phyloP scores from a whole-genome alignment of 2,113 vertebrate species.

The Hippolais icterina region DNA sequence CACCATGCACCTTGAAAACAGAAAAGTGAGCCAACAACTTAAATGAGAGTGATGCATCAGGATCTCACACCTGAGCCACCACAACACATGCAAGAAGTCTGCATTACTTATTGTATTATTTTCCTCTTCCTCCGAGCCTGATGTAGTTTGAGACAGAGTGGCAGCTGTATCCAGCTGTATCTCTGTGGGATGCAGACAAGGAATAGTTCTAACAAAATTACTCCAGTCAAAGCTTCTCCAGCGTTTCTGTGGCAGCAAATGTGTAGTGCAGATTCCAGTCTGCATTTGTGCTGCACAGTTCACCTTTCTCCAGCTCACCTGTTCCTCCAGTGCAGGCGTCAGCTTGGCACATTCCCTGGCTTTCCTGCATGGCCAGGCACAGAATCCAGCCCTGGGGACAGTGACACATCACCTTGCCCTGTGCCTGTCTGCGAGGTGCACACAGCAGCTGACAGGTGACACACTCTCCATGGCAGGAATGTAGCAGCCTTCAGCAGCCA shows the following conservation, averaged over 20 bases:
- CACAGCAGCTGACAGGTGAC: neutral
- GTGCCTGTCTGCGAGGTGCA: neutral
- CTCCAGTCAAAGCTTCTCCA: neutral
- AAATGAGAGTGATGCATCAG: neutral
- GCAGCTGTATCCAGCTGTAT: neutral
- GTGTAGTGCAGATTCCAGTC: neutral
- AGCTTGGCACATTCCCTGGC: neutral
- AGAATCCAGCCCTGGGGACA: neutral
- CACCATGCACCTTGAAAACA: neutral
- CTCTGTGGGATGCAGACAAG: neutral
- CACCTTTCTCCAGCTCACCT: neutral
- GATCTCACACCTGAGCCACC: neutral
- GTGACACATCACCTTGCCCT: rapidly evolving
- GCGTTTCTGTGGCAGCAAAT: neutral
- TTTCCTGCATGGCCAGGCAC: neutral
- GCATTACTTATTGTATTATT: neutral
- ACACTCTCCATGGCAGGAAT: rapidly evolving
- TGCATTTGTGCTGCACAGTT: neutral
- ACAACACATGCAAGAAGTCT: rapidly evolving
- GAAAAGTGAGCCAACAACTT: neutral
- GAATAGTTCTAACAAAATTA: neutral
- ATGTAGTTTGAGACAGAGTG: neutral
- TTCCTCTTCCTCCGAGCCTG: neutral
- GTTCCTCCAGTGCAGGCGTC: neutral
- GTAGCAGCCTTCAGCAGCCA: neutral